Evolutionary conservation across 2,113 vertebrate species (phyloP).

Genomic region (Corydoras sp.): DNA sequence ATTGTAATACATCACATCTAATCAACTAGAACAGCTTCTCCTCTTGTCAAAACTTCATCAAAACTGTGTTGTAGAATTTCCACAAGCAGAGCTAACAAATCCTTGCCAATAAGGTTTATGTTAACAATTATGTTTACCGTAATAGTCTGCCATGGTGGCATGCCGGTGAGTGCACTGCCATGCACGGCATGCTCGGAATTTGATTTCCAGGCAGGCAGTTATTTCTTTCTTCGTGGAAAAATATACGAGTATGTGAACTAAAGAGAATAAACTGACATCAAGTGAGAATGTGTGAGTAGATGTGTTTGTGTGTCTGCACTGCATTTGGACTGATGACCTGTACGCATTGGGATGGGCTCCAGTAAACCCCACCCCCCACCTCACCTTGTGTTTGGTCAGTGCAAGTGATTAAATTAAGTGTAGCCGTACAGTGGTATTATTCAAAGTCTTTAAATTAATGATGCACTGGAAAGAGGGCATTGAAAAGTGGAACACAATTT

Average conservation of each 20-base stretch:
- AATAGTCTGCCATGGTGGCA: not conserved
- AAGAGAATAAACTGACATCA: too few species aligned
- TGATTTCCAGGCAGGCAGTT: too few species aligned
- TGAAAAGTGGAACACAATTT: not conserved
- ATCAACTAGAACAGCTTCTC: conserved; percentile 74
- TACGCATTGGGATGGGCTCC: too few species aligned
- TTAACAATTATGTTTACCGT: conserved; percentile 18
- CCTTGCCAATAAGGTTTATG: conserved; percentile 22
- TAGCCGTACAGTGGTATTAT: not conserved
- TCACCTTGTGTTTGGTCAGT: too few species aligned
- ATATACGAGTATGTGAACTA: too few species aligned
- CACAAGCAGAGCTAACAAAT: conserved; percentile 12
- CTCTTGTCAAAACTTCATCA: conserved; percentile 46
- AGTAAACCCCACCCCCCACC: too few species aligned
- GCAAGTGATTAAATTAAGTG: not conserved
- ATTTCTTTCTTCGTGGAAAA: too few species aligned
- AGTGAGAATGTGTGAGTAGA: too few species aligned
- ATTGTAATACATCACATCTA: conserved; percentile 84
- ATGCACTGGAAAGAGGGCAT: not conserved
- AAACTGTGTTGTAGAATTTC: conserved; percentile 24
- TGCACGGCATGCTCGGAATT: too few species aligned
- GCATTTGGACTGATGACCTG: too few species aligned
- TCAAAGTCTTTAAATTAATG: not conserved
- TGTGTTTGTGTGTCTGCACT: too few species aligned
- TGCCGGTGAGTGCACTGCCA: not conserved